A percentile compares a stretch with the other conserved stretches of the same genome.
Evolutionary conservation across 2,113 vertebrate genomes (phyloP).

Genomic region (Cyrtonyx montezumae): DNA sequence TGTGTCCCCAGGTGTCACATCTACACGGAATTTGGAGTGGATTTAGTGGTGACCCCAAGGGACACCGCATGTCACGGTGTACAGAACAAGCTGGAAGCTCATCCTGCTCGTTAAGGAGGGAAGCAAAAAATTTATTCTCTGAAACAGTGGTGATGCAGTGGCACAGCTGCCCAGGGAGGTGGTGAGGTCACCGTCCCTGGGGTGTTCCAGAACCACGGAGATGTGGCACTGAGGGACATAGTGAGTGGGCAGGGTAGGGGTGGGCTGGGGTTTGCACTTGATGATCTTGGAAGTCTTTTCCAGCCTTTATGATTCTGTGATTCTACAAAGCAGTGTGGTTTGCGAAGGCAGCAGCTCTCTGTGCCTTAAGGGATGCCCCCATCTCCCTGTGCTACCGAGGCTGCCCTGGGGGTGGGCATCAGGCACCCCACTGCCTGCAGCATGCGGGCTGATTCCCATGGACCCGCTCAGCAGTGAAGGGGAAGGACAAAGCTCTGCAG

Average conservation of each 20-base stretch:
- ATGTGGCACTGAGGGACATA: no score
- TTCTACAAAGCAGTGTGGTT: fast-evolving
- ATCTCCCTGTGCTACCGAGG: neutral
- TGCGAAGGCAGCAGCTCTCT: neutral
- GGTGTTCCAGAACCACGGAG: no score
- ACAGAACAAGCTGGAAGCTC: neutral
- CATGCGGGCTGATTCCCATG: fast-evolving
- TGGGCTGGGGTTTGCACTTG: no score
- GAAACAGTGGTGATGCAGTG: no score
- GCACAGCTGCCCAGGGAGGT: no score
- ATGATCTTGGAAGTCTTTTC: no score
- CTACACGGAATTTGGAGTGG: neutral
- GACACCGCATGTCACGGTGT: neutral
- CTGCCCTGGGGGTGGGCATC: neutral
- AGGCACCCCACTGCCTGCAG: neutral
- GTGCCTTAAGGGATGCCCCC: fast-evolving
- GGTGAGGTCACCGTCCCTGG: no score
- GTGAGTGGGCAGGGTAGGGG: no score
- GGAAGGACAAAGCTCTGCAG: fast-evolving
- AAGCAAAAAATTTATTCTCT: neutral
- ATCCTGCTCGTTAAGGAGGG: neutral
- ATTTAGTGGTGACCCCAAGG: neutral
- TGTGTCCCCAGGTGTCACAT: no score
- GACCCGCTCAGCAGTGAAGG: fast-evolving
- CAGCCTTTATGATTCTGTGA: no score